phyloP scores from a whole-genome alignment of 2,113 vertebrate species.

The Hippocampus comes region DNA sequence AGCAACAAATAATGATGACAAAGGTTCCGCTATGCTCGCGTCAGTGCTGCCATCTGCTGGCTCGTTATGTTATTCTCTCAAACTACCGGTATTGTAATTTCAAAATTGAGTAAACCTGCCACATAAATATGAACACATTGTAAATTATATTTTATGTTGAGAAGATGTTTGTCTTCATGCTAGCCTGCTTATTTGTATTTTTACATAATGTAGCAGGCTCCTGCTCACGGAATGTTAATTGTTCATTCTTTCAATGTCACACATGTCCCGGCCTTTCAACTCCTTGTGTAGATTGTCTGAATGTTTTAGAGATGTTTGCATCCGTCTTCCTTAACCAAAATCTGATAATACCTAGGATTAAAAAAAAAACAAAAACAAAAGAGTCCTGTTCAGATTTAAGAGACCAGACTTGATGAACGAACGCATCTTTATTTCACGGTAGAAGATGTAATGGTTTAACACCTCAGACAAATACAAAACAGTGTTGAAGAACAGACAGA shows the following conservation, averaged over 20 bases:
- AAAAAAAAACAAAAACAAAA: neutral
- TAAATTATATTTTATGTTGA: neutral
- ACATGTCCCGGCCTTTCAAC: too few relatives aligned
- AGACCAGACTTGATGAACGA: neutral
- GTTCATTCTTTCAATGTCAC: too few relatives aligned
- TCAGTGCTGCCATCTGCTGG: constrained; percentile 21
- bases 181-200: neutral
- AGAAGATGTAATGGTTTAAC: neutral
- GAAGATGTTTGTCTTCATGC: neutral
- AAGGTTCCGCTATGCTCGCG: constrained; percentile 28
- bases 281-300: too few relatives aligned
- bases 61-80: neutral
- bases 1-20: neutral
- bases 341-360: neutral
- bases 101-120: too few relatives aligned
- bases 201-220: too few relatives aligned
- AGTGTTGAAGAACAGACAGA: neutral
- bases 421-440: neutral
- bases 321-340: neutral
- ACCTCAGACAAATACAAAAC: neutral
- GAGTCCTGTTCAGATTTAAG: neutral
- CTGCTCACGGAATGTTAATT: too few relatives aligned
- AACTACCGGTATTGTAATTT: too few relatives aligned
- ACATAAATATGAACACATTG: neutral
- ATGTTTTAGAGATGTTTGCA: neutral